Base-by-base conservation (phyloP, 2,113 vertebrate genomes). In the Brachirus orientalis region DNA sequence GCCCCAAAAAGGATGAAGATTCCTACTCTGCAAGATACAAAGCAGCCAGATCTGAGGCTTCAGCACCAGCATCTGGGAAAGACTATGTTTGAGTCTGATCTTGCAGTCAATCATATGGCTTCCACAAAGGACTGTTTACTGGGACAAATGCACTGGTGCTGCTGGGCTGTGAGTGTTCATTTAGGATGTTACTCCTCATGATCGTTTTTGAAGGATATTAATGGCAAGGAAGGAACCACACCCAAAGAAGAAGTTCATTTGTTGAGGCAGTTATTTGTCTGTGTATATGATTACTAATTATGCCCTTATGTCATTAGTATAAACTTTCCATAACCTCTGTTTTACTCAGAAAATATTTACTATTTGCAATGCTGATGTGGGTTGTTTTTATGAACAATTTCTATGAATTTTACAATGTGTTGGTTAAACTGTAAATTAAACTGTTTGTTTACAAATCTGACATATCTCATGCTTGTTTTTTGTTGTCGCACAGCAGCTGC, bases 11-110 rank as follows among this genome's bases (percentile, higher is more conserved):
- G 0, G 79, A 87, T 0, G 20, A 73, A 0, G 22, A 0, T 6
- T 9, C 61, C 36, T 91, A 90, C 83, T n/a, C 73, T 0, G 89
- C 90, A 2, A 88, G 54, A 37, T 94, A 92, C 80, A 86, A 28
- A 0, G 91, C 86, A 14, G 41, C 89, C 19, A 84, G 70, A 4
- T 92, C 92, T 13, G 72, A 91, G 0, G 66, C 52, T 53, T 90
- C 91, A 7, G 85, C 72, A 20, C 86, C 89, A 8, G 2, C 1
- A 0, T 77, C 87, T 4, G 71, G 54, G 6, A 93, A 90, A 72
- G 79, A 73, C 67, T 92, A 76, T 10, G 92, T 94, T 52, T 94
- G 63, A 90, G 71, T 22, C 6, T 17, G 16, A 14, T 14, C 37
- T 0, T 36, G 16, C 6, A 13, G 14, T 53, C n/a, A 69, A 12